These are phyloP conservation scores for Exocentrus adspersus DNA, from an alignment of 2,888 invertebrate genomes.

Conservation along the genomic window DNA sequence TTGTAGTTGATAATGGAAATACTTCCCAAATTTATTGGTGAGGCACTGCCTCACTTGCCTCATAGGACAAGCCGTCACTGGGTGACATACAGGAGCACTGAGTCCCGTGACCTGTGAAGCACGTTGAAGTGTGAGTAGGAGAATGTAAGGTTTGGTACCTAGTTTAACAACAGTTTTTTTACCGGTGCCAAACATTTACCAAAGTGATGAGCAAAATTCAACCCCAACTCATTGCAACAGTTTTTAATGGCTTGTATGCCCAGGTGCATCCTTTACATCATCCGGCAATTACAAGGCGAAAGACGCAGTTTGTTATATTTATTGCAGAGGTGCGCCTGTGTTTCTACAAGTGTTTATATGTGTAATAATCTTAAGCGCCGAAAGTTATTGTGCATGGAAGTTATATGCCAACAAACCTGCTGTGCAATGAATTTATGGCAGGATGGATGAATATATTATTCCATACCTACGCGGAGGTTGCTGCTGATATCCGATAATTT, in stretches of 20 bases:
- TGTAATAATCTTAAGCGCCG: not conserved
- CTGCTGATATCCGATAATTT: conserved; percentile 4
- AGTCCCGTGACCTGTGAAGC: too few relatives aligned
- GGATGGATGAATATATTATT: conserved; percentile 9
- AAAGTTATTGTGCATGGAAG: conserved; percentile 4
- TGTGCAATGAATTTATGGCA: conserved; percentile 12
- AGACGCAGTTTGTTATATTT: conserved; percentile 20
- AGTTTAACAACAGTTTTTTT: too few relatives aligned
- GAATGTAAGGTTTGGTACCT: too few relatives aligned
- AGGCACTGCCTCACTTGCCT: too few relatives aligned
- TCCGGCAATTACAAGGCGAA: conserved; percentile 1
- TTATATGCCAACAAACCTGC: conserved; percentile 16
- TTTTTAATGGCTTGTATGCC: conserved; percentile 2
- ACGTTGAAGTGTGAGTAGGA: too few relatives aligned
- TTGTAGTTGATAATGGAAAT: too few relatives aligned
- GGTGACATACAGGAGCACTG: too few relatives aligned
- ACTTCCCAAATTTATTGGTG: too few relatives aligned
- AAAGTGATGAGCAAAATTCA: not conserved
- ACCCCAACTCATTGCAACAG: not conserved
- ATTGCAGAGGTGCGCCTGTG: conserved; percentile 9
- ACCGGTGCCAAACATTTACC: not conserved
- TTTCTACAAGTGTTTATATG: conserved; percentile 18
- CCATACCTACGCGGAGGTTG: not conserved
- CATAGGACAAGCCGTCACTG: too few relatives aligned
- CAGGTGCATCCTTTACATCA: conserved; percentile 14